Base-by-base conservation (phyloP, 2,797 vertebrate species). In the Allobates femoralis region DNA sequence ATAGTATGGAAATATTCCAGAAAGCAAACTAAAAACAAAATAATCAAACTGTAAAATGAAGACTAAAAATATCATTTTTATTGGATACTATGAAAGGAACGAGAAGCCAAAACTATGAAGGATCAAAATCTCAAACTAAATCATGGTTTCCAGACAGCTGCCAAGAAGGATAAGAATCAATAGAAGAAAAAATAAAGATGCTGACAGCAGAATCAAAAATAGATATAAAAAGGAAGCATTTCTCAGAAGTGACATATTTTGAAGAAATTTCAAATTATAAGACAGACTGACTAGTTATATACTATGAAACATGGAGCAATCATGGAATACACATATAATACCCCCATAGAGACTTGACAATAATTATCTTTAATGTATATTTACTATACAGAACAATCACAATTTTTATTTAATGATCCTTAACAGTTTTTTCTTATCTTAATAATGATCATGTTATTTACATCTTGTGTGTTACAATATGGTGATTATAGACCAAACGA, bases 201-300 rank as follows among this genome's bases (percentile, higher is more conserved):
- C 11, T 41, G 34, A 71, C 67, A 23, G 34, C 23, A 7, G 32
- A 71, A 41, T 71, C 18, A 71, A n/a, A 71, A 41, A 41, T n/a
- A 41, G 67, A 41, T 23, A 4, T 19, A 69, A 66, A 66, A 62
- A 69, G 19, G 28, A 21, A 71, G 37, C 37, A 23, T 34, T 41
- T 71, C 67, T 34, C 34, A 37, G 67, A 71, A 71, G 67, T 41
- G 37, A 37, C 34, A 7, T 71, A 71, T 71, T 71, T 37, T 41
- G 21, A 18, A 71, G 67, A 71, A 11, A 71, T 71, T 37, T 71
- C 21, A 41, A 8, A 12, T 41, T 23, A 41, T 21, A 23, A 21
- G 34, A 10, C 41, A 37, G 67, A 71, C 32, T 71, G 8, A 3
- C 34, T 37, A 12, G 34, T 71, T 21, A n/a, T 37, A 71, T 12